Evolutionary conservation across 2,797 vertebrate species (phyloP), one percentile per base, ranked within the genome.

Genomic region (Lepus oiostolus): DNA sequence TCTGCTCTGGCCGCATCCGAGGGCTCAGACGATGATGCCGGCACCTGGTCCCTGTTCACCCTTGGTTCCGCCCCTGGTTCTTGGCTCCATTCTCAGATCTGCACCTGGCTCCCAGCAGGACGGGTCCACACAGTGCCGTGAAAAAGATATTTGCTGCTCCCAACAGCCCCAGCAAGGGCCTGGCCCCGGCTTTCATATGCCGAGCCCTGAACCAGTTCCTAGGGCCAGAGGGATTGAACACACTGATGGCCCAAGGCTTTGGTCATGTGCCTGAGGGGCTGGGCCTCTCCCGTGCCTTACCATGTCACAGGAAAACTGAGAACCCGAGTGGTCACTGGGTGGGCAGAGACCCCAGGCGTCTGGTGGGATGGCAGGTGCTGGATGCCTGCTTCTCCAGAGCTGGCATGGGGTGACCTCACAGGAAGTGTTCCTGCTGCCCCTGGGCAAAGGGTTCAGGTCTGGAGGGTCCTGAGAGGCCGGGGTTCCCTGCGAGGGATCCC

Each of bases 1-100:
- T 81, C 42, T 35, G 68, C 87, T 70, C 72, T 65, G 71, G 88
- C 85, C 65, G 50, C 67, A 85, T 74, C 85, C 72, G 67, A 88
- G 68, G 74, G 47, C 70, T 60, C 30, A 30, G 9, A 19, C 0
- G 32, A 7, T 19, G 38, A 13, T 47, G 26, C 32, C 52, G 30
- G 0, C 4, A 30, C 1, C 4, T 88, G 54, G 32, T 67, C 76
- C 87, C 67, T 67, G 32, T 35, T 24, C 4, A 2, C 26, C 81
- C 47, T 88, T 28, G 28, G 63, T 85, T 63, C 79, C 77, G 35
- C 14, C 2, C 63, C 32, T 19, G 58, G 30, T 14, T 92, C 80
- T 32, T 4, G 14, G 54, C 63, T 30, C 86, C 17, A 30, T 84
- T 80, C 42, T 94, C 30, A 65, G 80, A 42, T 10, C 19, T n/a